Conservation (phyloP, 2,797 vertebrate species). For the Onychomys torridus region DNA sequence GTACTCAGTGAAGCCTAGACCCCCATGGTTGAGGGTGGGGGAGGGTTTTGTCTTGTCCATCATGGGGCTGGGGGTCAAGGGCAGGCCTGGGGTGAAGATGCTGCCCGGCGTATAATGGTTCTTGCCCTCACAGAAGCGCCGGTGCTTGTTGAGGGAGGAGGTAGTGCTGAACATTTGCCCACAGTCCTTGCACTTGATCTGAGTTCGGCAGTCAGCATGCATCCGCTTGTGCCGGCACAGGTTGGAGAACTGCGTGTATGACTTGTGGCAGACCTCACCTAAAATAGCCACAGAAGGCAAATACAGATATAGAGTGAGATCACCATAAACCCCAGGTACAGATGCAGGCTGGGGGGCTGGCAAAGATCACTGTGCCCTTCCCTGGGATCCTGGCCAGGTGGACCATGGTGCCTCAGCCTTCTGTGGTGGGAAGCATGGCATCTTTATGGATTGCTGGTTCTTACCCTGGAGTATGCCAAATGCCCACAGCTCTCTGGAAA, state of each 20-base stretch:
- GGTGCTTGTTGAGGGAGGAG: constrained; percentile 93
- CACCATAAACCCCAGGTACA: constrained; percentile 49
- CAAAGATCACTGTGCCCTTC: background rate
- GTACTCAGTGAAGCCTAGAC: constrained; percentile 95
- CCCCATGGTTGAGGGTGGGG: constrained; percentile 91
- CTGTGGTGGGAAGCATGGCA: fast-evolving
- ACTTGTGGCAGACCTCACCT: constrained; percentile 94
- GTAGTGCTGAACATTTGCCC: constrained; percentile 93
- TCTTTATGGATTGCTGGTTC: fast-evolving
- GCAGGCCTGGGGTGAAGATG: constrained; percentile 94
- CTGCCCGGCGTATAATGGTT: constrained; percentile 93
- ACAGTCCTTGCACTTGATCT: constrained; percentile 93
- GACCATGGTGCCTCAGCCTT: fast-evolving
- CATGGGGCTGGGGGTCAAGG: constrained; percentile 94
- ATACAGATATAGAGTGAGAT: constrained; percentile 85
- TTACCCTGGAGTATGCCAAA: fast-evolving
- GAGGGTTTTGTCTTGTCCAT: constrained; percentile 96
- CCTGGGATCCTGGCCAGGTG: fast-evolving
- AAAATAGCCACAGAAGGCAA: constrained; percentile 87
- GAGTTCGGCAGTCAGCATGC: constrained; percentile 92
- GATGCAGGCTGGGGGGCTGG: background rate
- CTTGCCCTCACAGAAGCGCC: constrained; percentile 93
- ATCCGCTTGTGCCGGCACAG: constrained; percentile 93
- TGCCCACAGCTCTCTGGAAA: fast-evolving
- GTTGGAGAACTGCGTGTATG: constrained; percentile 94